Evolutionary conservation across 2,888 invertebrate genomes (phyloP).

Genomic region (Catocala fraxini): DNA sequence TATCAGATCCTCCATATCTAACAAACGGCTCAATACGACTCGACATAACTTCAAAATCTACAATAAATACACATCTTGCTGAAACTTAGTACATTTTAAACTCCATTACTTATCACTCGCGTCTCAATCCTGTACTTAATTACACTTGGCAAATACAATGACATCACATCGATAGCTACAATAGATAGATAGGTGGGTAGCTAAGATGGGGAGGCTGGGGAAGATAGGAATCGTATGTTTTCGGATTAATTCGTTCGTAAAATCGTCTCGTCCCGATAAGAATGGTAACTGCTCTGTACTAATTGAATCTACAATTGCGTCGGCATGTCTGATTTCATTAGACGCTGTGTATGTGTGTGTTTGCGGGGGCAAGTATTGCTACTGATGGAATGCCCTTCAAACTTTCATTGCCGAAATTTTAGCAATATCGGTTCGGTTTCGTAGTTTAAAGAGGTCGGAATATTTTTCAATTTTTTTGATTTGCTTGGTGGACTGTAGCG

Average conservation of each 20-base stretch:
- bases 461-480: conserved; percentile 11
- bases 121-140: conserved; percentile 79
- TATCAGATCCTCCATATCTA: conserved; percentile 33
- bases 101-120: conserved; percentile 62
- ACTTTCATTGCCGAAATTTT: conserved; percentile 52
- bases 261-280: conserved; percentile 86
- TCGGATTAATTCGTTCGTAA: conserved; percentile 88
- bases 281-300: conserved; percentile 85
- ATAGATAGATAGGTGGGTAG: conserved; percentile 58
- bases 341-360: conserved; percentile 63
- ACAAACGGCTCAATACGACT: conserved; percentile 24
- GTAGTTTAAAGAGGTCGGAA: conserved; percentile 32
- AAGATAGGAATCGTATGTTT: conserved; percentile 87
- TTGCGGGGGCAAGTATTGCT: conserved; percentile 54
- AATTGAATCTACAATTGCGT: conserved; percentile 87
- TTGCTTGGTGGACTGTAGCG: conserved; percentile 5
- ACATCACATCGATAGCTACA: conserved; percentile 73
- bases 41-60: conserved; percentile 39
- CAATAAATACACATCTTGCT: conserved; percentile 50
- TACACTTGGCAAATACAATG: conserved; percentile 83
- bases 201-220: conserved; percentile 68
- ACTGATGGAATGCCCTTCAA: conserved; percentile 56
- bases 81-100: conserved; percentile 57
- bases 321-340: conserved; percentile 85
- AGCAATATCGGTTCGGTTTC: conserved; percentile 56